Conservation (phyloP, 1,140 invertebrate species). For the Ips typographus region DNA sequence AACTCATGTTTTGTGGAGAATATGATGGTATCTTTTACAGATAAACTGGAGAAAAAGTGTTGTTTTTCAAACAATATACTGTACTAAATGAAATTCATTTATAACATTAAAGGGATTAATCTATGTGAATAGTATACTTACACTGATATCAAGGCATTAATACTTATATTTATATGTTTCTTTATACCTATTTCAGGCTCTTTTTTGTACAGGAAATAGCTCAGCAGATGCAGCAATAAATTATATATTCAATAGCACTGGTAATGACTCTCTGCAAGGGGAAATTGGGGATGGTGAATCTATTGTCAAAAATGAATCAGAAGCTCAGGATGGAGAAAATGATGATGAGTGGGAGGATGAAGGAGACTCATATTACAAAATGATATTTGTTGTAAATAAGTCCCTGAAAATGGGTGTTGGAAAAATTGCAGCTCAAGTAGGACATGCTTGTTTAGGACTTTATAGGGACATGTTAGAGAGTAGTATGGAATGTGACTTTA, state of each 20-base stretch:
- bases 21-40: neutral
- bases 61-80: neutral
- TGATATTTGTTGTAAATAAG: slow-evolving; percentile 67
- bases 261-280: neutral
- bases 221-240: slow-evolving; percentile 58
- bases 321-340: slow-evolving; percentile 35
- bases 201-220: slow-evolving; percentile 60
- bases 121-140: slow-evolving; percentile 4
- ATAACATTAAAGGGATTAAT: neutral
- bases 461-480: slow-evolving; percentile 54
- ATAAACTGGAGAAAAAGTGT: no score
- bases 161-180: slow-evolving; percentile 16
- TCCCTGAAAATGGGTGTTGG: slow-evolving; percentile 63
- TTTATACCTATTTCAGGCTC: slow-evolving; percentile 49
- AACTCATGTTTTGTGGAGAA: neutral
- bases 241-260: slow-evolving; percentile 58
- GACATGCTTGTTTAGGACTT: slow-evolving; percentile 63
- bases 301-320: neutral
- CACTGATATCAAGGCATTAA: neutral
- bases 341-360: slow-evolving; percentile 48
- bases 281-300: neutral
- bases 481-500: slow-evolving; percentile 54
- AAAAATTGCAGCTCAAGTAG: slow-evolving; percentile 64
- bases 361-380: slow-evolving; percentile 57
- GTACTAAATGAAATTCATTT: neutral